A percentile compares a stretch with the other conserved stretches of the same genome.
phyloP scores from a whole-genome alignment of 1,140 invertebrate genomes.

The Zaprionus camerounensis region DNA sequence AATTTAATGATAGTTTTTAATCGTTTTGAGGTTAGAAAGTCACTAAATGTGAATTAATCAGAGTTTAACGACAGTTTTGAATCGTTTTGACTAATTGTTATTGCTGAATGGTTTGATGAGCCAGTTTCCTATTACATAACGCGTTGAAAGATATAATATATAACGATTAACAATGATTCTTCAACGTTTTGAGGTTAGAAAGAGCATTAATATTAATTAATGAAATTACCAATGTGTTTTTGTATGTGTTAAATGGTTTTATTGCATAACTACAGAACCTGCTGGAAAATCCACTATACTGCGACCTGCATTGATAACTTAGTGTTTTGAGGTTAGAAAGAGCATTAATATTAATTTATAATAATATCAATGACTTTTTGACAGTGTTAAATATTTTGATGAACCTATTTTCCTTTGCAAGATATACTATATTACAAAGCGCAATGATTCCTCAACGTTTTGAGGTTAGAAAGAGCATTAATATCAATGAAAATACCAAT shows the following conservation, averaged over 20 bases:
- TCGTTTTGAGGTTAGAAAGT: neutral
- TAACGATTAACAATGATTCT: neutral
- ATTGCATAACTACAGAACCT: too few species aligned
- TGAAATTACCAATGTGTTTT: neutral
- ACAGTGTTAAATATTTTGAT: neutral
- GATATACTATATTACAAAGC: too few species aligned
- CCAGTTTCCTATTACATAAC: neutral
- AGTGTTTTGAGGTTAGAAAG: neutral
- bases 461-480: too few species aligned
- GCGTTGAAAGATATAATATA: neutral
- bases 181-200: neutral
- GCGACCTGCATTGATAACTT: neutral
- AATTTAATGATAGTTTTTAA: neutral
- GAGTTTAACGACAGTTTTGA: neutral
- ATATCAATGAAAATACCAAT: too few species aligned
- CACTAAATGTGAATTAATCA: neutral
- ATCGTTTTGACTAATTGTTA: neutral
- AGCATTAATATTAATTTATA: neutral
- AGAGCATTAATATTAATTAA: neutral
- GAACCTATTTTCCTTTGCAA: too few species aligned
- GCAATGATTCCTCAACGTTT: neutral
- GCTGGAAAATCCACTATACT: neutral
- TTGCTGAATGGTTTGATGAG: neutral
- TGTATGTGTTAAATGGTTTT: neutral
- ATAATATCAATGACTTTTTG: neutral